A percentile compares a stretch with the other conserved stretches of the same genome.
These are phyloP conservation scores for Gerosis bhagava DNA, from an alignment of 2,888 invertebrate genomes.

Conservation along the genomic window DNA sequence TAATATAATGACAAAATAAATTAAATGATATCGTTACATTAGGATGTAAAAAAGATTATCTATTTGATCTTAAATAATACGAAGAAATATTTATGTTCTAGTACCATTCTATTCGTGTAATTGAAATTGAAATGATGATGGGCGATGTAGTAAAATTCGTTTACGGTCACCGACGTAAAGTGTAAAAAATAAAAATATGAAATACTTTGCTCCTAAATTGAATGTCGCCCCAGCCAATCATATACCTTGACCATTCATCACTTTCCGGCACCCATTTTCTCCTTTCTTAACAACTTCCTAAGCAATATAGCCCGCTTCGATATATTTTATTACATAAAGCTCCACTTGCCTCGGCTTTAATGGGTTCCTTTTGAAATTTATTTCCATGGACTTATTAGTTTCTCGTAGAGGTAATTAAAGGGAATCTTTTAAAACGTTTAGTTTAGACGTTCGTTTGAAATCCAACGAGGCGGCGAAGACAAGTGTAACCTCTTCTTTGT, in stretches of 20 bases:
- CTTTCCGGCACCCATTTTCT: conserved; percentile 52
- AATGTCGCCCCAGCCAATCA: conserved; percentile 13
- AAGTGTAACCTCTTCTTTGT: conserved; percentile 32
- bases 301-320: conserved; percentile 19
- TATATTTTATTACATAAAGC: conserved; percentile 21
- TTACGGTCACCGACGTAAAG: conserved; percentile 79
- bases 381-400: conserved; percentile 18
- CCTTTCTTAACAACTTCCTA: conserved; percentile 36
- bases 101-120: conserved; percentile 79
- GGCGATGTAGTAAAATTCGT: conserved; percentile 80
- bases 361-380: conserved; percentile 19
- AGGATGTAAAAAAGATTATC: conserved; percentile 82
- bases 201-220: conserved; percentile 50
- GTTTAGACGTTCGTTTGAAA: conserved; percentile 4
- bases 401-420: conserved; percentile 29
- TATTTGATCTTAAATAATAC: conserved; percentile 81
- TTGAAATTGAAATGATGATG: conserved; percentile 68
- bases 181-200: conserved; percentile 79
- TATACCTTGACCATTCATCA: conserved; percentile 20
- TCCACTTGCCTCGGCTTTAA: conserved; percentile 18
- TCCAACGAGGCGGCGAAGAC: conserved; percentile 37
- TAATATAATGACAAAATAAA: conserved; percentile 78
- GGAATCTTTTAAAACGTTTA: conserved; percentile 23
- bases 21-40: conserved; percentile 80
- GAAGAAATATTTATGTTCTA: conserved; percentile 82